Evolutionary conservation across 2,797 vertebrate species (phyloP), one percentile per base, ranked within the genome.

Genomic region (Aythya fuligula): DNA sequence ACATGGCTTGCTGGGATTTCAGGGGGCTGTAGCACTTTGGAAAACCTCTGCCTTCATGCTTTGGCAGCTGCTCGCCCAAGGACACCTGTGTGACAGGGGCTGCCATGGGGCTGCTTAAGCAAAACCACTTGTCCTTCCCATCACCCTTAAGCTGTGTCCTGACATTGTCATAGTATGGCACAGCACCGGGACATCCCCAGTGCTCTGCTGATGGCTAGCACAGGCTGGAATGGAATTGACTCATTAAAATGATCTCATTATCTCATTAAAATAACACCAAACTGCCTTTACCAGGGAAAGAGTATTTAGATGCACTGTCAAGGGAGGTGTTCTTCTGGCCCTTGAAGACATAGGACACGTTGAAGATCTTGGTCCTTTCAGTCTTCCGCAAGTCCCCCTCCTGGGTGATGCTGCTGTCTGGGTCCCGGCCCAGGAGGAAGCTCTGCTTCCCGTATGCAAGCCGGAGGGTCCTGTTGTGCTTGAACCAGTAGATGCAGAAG

Each of bases 401-500:
- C 24, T 0, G 0, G 39, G 41, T 13, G 69, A 61, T 85, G 81
- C 75, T 90, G 43, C 51, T 66, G 71, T 30, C 6, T 0, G 39
- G 14, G 13, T 75, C 43, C 2, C 5, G 5, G 3, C 92, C 90
- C 80, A 97, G 93, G 36, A 43, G 74, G 41, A 85, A 66, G 32
- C 58, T 64, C 62, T 90, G 88, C 38, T 65, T 98, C 47, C 98
- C 98, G 0, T 98, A 98, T 1, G 2, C 93, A 28, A 98, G 83
- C 10, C 4, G 15, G 79, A 98, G 22, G 4, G 21, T 89, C 27
- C 82, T 74, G 3, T 56, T 49, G 2, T 73, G 87, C 54, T 77
- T 87, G 64, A 89, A 94, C 98, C 98, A 98, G 95, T 92, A 97
- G 71, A 98, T 0, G 5, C 98, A 98, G 97, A 98, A 98, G 78